These are phyloP conservation scores for Acrobasis repandana DNA, from an alignment of 2,888 invertebrate species.

Conservation along the genomic window DNA sequence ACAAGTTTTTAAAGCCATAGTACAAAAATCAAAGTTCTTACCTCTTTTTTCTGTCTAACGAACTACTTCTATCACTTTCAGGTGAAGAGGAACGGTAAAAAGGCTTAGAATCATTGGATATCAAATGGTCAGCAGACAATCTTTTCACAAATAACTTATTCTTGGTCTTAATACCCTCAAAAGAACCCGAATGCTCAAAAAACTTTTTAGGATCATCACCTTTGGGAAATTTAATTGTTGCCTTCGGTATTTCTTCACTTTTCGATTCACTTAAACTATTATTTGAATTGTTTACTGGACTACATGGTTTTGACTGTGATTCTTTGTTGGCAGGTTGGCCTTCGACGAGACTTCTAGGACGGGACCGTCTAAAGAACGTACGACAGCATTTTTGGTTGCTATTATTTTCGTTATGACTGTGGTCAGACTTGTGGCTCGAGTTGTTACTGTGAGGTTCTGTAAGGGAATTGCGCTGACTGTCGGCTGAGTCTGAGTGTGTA, in stretches of 20 bases:
- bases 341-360: constrained; percentile 71
- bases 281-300: constrained; percentile 65
- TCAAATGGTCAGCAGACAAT: constrained; percentile 76
- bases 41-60: constrained; percentile 74
- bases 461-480: constrained; percentile 49
- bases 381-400: constrained; percentile 69
- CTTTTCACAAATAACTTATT: constrained; percentile 75
- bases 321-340: constrained; percentile 59
- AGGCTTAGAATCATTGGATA: constrained; percentile 69
- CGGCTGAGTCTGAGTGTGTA: constrained; percentile 46
- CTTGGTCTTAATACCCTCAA: constrained; percentile 74
- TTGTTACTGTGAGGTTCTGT: constrained; percentile 51
- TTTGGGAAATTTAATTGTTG: constrained; percentile 70
- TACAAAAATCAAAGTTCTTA: constrained; percentile 37
- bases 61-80: constrained; percentile 76
- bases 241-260: constrained; percentile 73
- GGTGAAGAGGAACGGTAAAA: constrained; percentile 73
- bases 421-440: constrained; percentile 45
- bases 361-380: constrained; percentile 72
- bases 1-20: constrained; percentile 15
- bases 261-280: constrained; percentile 69
- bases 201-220: constrained; percentile 62
- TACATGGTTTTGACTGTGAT: constrained; percentile 57
- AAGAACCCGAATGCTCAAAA: constrained; percentile 75
- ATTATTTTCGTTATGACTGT: constrained; percentile 59